These are phyloP conservation scores for Tholera decimalis DNA, from an alignment of 2,888 invertebrate species.

Conservation along the genomic window DNA sequence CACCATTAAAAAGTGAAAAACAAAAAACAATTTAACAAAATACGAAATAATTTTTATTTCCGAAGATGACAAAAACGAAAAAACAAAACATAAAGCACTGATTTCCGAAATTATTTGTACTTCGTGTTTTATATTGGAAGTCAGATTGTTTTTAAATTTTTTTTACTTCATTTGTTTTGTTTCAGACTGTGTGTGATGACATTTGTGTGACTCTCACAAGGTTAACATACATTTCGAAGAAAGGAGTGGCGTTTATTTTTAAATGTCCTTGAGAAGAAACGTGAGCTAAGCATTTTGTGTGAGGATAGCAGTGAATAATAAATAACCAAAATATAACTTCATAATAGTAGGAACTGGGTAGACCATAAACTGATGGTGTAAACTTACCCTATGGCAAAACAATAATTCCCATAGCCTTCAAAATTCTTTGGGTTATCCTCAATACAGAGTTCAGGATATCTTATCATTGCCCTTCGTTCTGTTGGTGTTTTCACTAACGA, in stretches of 20 bases:
- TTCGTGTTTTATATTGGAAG: too few species aligned
- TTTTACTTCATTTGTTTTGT: too few species aligned
- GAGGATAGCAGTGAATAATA: constrained; percentile 7
- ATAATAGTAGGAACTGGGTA: neutral
- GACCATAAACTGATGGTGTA: neutral
- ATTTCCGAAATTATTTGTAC: too few species aligned
- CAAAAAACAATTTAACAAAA: too few species aligned
- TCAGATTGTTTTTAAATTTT: too few species aligned
- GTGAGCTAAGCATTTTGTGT: neutral
- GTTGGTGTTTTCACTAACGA: neutral
- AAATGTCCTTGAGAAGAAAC: neutral
- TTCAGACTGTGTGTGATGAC: too few species aligned
- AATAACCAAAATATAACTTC: neutral
- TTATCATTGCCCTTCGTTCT: neutral
- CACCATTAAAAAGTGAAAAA: too few species aligned
- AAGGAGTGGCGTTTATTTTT: neutral
- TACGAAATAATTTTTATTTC: too few species aligned
- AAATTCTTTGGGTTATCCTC: neutral
- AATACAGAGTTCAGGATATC: neutral
- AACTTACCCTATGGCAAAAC: neutral
- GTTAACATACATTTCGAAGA: neutral
- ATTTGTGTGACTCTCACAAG: neutral
- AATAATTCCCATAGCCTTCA: neutral
- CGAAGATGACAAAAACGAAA: too few species aligned
- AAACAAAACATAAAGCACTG: too few species aligned